A percentile compares a stretch with the other conserved stretches of the same genome.
Evolutionary conservation across 2,113 vertebrate species (phyloP).

Genomic region (Rhinichthys klamathensis): DNA sequence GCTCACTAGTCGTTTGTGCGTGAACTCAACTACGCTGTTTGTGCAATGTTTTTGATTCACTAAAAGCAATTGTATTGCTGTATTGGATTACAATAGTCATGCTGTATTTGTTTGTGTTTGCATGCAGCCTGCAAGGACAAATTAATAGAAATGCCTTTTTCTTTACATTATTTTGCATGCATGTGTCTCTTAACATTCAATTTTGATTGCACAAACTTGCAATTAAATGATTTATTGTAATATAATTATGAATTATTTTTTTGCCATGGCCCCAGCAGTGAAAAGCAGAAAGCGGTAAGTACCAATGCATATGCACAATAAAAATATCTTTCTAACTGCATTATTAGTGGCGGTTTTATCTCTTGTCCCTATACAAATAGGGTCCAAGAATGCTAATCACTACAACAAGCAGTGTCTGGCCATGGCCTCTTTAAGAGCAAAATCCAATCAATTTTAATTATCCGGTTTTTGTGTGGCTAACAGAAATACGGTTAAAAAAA

Average conservation of each 20-base stretch:
- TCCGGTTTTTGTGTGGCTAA: slow-evolving; percentile 54
- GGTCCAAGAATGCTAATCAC: slow-evolving; percentile 2
- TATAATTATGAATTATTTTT: neutral
- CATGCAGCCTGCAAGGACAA: neutral
- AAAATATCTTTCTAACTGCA: neutral
- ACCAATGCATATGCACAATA: neutral
- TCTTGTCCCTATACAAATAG: slow-evolving; percentile 42
- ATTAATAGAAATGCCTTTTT: neutral
- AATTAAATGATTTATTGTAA: too few species aligned
- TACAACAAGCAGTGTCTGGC: neutral
- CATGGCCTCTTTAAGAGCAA: slow-evolving; percentile 45
- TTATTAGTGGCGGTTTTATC: neutral
- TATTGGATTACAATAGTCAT: too few species aligned
- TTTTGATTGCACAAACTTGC: neutral
- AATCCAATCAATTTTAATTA: slow-evolving; percentile 72
- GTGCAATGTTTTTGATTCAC: too few species aligned
- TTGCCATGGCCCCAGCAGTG: neutral
- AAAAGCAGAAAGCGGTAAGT: neutral
- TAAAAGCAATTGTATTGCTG: too few species aligned
- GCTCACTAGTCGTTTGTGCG: too few species aligned
- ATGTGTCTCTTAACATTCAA: neutral
- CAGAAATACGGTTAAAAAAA: slow-evolving; percentile 63
- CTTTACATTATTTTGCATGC: neutral
- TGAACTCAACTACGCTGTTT: too few species aligned
- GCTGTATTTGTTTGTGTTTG: neutral